Evolutionary conservation across 2,888 invertebrate genomes (phyloP).

Genomic region (Platycheirus rosarum): DNA sequence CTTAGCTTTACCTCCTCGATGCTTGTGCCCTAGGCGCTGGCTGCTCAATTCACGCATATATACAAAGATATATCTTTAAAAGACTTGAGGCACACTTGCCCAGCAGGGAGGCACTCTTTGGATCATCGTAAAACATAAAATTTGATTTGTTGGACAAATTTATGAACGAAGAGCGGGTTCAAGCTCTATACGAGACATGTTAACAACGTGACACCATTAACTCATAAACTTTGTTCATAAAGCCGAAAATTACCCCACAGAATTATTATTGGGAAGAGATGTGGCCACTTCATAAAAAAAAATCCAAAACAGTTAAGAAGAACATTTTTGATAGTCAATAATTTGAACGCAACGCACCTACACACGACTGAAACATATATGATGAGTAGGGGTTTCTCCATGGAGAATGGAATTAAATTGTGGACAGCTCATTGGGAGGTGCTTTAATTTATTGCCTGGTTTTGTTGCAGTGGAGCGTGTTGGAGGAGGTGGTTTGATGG

Average conservation of each 20-base stretch:
- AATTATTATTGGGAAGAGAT: constrained; percentile 29
- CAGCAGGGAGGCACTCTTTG: constrained; percentile 52
- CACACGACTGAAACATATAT: constrained; percentile 26
- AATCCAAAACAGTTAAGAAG: constrained; percentile 38
- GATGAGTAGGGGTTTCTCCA: not conserved
- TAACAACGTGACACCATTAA: constrained; percentile 72
- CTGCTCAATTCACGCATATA: constrained; percentile 50
- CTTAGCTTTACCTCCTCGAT: too few relatives aligned
- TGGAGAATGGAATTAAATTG: constrained; percentile 50
- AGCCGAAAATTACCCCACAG: constrained; percentile 59
- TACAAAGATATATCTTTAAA: constrained; percentile 1
- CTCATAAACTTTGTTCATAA: constrained; percentile 57
- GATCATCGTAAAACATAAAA: constrained; percentile 72
- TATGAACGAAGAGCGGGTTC: constrained; percentile 56
- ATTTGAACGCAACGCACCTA: constrained; percentile 62
- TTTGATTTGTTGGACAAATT: constrained; percentile 67
- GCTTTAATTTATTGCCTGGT: constrained; percentile 56
- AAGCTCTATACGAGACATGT: constrained; percentile 62
- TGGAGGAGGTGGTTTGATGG: constrained; percentile 18
- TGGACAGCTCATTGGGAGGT: constrained; percentile 61
- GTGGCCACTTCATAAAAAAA: constrained; percentile 64
- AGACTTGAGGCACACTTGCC: constrained; percentile 62
- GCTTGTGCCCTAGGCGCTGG: constrained; percentile 9
- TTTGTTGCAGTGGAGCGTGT: constrained; percentile 29
- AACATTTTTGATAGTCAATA: constrained; percentile 55